phyloP scores from a whole-genome alignment of 2,113 vertebrate species.

The Tragelaphus strepsiceros region DNA sequence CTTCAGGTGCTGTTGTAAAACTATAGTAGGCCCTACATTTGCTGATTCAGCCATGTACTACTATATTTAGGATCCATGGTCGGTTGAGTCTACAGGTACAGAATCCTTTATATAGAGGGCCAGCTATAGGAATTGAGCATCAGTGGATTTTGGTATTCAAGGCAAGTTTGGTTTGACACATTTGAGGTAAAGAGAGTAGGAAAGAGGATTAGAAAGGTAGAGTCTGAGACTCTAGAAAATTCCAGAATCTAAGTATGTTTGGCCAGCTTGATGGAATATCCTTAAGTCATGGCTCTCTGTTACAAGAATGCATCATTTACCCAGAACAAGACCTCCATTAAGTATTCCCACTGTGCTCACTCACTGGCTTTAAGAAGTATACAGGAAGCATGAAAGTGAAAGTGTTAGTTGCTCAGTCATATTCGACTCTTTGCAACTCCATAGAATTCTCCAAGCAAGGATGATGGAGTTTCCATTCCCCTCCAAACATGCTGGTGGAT shows the following conservation, averaged over 20 bases:
- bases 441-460: background rate
- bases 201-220: background rate
- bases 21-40: background rate
- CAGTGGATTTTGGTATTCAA: background rate
- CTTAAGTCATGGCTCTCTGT: background rate
- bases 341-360: background rate
- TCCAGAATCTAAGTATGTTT: background rate
- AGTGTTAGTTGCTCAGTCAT: background rate
- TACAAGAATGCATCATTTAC: background rate
- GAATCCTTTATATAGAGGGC: background rate
- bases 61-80: background rate
- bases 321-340: background rate
- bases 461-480: background rate
- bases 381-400: background rate
- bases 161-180: background rate
- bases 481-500: background rate
- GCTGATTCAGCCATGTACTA: background rate
- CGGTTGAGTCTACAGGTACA: background rate
- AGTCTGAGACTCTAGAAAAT: background rate
- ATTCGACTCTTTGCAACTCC: background rate
- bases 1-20: background rate
- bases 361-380: background rate
- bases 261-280: background rate
- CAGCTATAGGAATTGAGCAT: background rate
- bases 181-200: background rate